Percentiles rank a stretch among this genome's conserved stretches.
Conservation (phyloP, 2,113 vertebrate species). For the Xiphias gladius region DNA sequence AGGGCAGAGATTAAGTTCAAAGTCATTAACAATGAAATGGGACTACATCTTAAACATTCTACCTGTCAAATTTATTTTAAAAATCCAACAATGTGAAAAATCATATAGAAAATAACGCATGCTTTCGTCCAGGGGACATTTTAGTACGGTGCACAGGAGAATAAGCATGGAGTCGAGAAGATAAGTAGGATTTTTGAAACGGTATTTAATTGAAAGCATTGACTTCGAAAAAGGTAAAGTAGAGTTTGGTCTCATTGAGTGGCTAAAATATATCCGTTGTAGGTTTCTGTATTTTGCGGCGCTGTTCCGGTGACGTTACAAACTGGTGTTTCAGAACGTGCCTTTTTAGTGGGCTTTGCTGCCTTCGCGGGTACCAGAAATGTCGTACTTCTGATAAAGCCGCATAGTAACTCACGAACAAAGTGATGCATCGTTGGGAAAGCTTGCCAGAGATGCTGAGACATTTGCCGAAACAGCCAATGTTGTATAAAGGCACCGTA, state of each 20-base stretch:
- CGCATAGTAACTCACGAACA: neutral
- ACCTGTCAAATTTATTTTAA: fast-evolving
- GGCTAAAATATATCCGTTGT: fast-evolving
- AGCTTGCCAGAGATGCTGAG: neutral
- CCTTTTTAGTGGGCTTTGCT: neutral
- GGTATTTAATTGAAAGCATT: neutral
- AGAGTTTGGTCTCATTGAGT: fast-evolving
- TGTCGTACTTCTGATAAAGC: neutral
- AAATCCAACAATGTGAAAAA: neutral
- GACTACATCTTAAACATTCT: fast-evolving
- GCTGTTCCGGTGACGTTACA: neutral
- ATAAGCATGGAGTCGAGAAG: neutral
- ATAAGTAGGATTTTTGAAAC: neutral
- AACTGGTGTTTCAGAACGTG: neutral
- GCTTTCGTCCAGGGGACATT: slow-evolving; percentile 11
- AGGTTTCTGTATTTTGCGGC: fast-evolving
- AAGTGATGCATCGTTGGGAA: neutral
- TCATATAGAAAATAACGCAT: neutral
- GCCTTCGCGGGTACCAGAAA: neutral
- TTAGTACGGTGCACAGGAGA: slow-evolving; percentile 32
- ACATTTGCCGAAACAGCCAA: neutral
- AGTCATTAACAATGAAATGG: fast-evolving
- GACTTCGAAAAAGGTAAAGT: slow-evolving; percentile 48
- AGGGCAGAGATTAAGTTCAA: neutral
- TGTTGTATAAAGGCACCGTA: neutral